Conservation (phyloP, 2,113 vertebrate genomes). For the Crotalus horridus region DNA sequence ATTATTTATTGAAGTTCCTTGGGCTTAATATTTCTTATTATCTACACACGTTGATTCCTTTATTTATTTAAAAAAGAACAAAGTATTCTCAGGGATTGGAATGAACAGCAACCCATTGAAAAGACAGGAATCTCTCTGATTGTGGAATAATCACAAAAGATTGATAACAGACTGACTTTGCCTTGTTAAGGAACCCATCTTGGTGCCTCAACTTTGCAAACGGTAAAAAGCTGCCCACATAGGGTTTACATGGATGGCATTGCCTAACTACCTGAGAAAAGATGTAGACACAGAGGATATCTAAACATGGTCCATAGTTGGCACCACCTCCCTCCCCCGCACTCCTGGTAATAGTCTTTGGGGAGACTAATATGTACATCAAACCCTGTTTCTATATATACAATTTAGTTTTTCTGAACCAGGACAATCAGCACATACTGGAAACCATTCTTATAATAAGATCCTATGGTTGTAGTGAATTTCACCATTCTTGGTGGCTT, state of each 20-base stretch:
- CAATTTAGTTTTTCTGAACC: not conserved
- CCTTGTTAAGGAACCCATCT: not conserved
- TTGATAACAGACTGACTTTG: not conserved
- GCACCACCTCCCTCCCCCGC: too few relatives aligned
- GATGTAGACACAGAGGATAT: not conserved
- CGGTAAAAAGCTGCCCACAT: not conserved
- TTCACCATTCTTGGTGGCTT: constrained; percentile 61
- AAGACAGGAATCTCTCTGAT: not conserved
- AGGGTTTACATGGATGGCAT: not conserved
- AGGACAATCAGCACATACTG: constrained; percentile 26
- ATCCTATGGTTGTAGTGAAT: constrained; percentile 64
- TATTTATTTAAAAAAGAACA: not conserved
- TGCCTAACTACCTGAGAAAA: not conserved
- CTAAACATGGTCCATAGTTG: not conserved
- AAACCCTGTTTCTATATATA: not conserved
- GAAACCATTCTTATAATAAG: constrained; percentile 60
- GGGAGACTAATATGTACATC: not conserved
- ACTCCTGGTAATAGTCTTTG: not conserved
- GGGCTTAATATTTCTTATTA: not conserved
- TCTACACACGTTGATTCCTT: not conserved
- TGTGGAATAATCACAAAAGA: not conserved
- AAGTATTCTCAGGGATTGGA: not conserved
- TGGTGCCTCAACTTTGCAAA: not conserved
- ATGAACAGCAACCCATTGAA: not conserved
- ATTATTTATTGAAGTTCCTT: not conserved